phyloP scores from a whole-genome alignment of 2,888 invertebrate genomes.

The Dendrolimus pini region DNA sequence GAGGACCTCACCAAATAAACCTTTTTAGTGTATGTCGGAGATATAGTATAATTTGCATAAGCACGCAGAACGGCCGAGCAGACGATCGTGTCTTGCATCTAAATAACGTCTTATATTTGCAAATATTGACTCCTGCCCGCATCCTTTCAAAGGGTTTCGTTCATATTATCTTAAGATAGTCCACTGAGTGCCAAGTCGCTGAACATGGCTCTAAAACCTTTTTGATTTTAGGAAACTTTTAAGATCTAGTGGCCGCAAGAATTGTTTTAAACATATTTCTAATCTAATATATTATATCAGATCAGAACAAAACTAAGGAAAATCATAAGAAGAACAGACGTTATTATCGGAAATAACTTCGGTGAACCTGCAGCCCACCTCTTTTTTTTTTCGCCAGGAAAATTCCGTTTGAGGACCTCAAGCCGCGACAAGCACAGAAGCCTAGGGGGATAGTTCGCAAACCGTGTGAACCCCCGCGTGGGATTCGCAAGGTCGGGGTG shows the following conservation, averaged over 20 bases:
- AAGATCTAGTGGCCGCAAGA: slow-evolving; percentile 2
- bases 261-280: background rate
- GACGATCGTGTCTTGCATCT: slow-evolving; percentile 70
- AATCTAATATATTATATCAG: background rate
- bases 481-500: too few relatives aligned
- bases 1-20: slow-evolving; percentile 59
- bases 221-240: slow-evolving; percentile 31
- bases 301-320: too few relatives aligned
- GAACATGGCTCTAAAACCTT: slow-evolving; percentile 36
- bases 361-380: too few relatives aligned
- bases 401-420: too few relatives aligned
- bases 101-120: slow-evolving; percentile 73
- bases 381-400: too few relatives aligned
- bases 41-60: slow-evolving; percentile 66
- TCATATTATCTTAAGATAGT: slow-evolving; percentile 63
- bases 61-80: slow-evolving; percentile 49
- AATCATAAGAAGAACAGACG: too few relatives aligned
- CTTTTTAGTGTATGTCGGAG: slow-evolving; percentile 60
- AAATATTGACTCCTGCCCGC: slow-evolving; percentile 70
- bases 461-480: too few relatives aligned
- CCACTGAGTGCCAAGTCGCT: slow-evolving; percentile 54
- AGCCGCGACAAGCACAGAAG: too few relatives aligned
- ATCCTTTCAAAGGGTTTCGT: slow-evolving; percentile 60
- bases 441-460: too few relatives aligned
- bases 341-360: too few relatives aligned